Conservation (phyloP, 2,797 vertebrate species). For the Ctenosaura bakeri region DNA sequence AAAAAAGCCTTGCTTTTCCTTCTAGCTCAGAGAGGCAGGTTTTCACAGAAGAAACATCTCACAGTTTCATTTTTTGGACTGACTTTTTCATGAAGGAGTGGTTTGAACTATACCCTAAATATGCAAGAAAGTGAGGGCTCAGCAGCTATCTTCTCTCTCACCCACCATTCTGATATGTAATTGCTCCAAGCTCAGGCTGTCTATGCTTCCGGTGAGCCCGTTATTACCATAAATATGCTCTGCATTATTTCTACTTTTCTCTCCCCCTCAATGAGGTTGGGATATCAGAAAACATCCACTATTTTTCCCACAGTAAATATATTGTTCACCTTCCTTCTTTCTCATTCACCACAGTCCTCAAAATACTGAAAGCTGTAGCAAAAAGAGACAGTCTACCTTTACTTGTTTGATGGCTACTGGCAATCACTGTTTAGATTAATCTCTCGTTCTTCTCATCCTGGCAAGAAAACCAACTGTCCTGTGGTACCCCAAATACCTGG, state of each 20-base stretch:
- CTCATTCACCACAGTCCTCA: conserved; percentile 48
- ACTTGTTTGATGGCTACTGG: conserved; percentile 58
- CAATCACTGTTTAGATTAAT: conserved; percentile 56
- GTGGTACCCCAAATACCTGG: no score
- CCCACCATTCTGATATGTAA: conserved; percentile 19
- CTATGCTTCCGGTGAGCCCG: conserved; percentile 17
- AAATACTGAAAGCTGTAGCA: conserved; percentile 37
- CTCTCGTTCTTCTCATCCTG: conserved; percentile 44
- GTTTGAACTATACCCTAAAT: conserved; percentile 13
- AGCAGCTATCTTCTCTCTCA: not conserved
- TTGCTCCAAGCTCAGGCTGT: not conserved
- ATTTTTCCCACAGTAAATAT: conserved; percentile 18
- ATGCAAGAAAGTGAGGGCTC: accelerated
- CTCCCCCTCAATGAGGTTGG: conserved; percentile 28
- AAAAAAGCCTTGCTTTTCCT: conserved; percentile 43
- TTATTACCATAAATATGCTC: conserved; percentile 28
- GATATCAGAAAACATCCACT: conserved; percentile 1
- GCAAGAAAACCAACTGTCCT: not conserved
- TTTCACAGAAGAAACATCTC: conserved; percentile 45
- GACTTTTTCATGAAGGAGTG: conserved; percentile 11
- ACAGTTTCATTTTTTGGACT: conserved; percentile 40
- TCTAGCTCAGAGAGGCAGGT: conserved; percentile 25
- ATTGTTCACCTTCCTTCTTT: not conserved
- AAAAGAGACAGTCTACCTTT: conserved; percentile 56
- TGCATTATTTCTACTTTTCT: conserved; percentile 33